These are phyloP conservation scores for Pocota personata DNA, from an alignment of 2,888 invertebrate genomes.

Conservation along the genomic window DNA sequence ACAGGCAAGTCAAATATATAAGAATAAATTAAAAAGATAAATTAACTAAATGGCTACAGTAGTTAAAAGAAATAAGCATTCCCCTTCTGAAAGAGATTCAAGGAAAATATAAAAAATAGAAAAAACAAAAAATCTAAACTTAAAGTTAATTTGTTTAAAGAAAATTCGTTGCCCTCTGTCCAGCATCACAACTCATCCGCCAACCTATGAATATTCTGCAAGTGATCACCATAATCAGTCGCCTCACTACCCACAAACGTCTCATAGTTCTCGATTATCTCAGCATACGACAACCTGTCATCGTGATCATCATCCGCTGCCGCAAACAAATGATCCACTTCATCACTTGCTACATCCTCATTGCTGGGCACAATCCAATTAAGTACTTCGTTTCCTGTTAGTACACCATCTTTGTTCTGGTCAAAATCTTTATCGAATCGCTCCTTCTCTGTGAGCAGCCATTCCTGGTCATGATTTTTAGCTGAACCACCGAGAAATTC, in stretches of 20 bases:
- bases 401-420: slow-evolving; percentile 90
- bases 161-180: background rate
- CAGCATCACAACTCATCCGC: slow-evolving; percentile 89
- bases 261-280: slow-evolving; percentile 92
- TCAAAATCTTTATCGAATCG: slow-evolving; percentile 95
- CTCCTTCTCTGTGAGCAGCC: slow-evolving; percentile 89
- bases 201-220: slow-evolving; percentile 91
- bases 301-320: slow-evolving; percentile 94
- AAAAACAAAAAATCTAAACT: too few relatives aligned
- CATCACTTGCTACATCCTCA: slow-evolving; percentile 94
- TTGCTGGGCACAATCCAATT: slow-evolving; percentile 96
- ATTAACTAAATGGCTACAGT: slow-evolving; percentile 48
- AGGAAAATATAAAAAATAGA: background rate
- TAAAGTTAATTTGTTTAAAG: background rate
- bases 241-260: slow-evolving; percentile 97
- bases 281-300: slow-evolving; percentile 89
- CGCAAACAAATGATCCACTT: slow-evolving; percentile 94
- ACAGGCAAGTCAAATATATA: background rate
- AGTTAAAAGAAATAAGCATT: background rate
- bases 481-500: slow-evolving; percentile 83
- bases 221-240: slow-evolving; percentile 93
- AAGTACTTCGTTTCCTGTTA: slow-evolving; percentile 91
- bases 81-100: slow-evolving; percentile 1
- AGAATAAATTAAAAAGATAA: slow-evolving; percentile 28
- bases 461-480: slow-evolving; percentile 88